Conservation (phyloP, 2,888 invertebrate species). For the Molorchus minor region DNA sequence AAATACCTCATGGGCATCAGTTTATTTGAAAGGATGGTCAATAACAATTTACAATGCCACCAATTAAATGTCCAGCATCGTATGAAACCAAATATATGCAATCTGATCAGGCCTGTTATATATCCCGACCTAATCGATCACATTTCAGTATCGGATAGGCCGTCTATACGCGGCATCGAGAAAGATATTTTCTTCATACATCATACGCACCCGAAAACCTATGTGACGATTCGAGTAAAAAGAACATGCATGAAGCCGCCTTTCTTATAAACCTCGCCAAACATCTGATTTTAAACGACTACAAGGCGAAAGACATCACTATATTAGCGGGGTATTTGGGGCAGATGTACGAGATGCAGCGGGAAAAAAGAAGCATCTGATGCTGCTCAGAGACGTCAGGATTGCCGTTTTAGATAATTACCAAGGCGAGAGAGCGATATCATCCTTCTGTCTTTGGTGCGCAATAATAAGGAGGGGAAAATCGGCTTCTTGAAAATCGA, state of each 20-base stretch:
- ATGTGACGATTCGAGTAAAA: conserved; percentile 68
- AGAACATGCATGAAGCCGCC: conserved; percentile 71
- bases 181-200: conserved; percentile 74
- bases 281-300: conserved; percentile 71
- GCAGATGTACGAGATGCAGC: conserved; percentile 70
- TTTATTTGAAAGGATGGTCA: conserved; percentile 82
- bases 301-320: conserved; percentile 71
- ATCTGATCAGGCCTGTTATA: conserved; percentile 71
- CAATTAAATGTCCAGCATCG: conserved; percentile 74
- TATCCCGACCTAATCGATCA: conserved; percentile 73
- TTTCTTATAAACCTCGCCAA: conserved; percentile 70
- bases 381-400: conserved; percentile 64
- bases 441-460: conserved; percentile 79
- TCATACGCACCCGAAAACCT: conserved; percentile 69
- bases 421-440: conserved; percentile 84
- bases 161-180: conserved; percentile 68
- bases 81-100: conserved; percentile 76
- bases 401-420: conserved; percentile 80
- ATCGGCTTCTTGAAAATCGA: conserved; percentile 57
- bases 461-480: conserved; percentile 73
- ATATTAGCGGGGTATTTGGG: conserved; percentile 78
- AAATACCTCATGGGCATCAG: conserved; percentile 74
- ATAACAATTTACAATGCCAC: conserved; percentile 61
- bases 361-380: conserved; percentile 56
- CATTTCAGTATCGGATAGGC: conserved; percentile 66